A percentile compares a stretch with the other conserved stretches of the same genome.
These are phyloP conservation scores for Acropora tenuis DNA, from an alignment of 64 coral and sea anemone genomes.

Conservation along the genomic window DNA sequence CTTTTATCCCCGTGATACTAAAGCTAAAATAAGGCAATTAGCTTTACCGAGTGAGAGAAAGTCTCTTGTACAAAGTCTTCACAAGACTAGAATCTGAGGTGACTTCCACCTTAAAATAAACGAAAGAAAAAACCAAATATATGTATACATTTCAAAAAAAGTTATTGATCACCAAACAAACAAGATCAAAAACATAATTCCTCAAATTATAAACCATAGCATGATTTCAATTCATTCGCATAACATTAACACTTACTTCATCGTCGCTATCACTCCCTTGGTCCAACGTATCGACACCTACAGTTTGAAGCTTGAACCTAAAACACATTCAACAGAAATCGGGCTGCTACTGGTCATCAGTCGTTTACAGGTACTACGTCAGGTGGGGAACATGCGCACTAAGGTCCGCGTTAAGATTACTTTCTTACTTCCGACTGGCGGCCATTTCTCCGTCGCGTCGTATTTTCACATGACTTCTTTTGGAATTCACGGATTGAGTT, in stretches of 20 bases:
- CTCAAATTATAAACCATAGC: neutral
- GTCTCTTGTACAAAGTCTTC: neutral
- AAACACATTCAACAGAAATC: neutral
- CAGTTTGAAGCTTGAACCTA: constrained; percentile 20
- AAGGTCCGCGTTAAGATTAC: too few relatives aligned
- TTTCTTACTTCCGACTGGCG: too few relatives aligned
- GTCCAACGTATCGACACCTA: neutral
- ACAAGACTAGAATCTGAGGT: neutral
- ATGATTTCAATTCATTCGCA: neutral
- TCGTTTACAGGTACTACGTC: neutral
- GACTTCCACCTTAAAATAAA: neutral
- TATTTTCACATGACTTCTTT: too few relatives aligned
- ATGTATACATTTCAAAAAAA: too few relatives aligned
- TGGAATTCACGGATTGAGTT: too few relatives aligned
- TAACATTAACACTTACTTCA: neutral
- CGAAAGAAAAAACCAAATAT: neutral
- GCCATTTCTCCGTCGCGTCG: too few relatives aligned
- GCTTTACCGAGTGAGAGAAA: constrained; percentile 13
- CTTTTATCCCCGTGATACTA: too few relatives aligned
- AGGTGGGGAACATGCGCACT: neutral
- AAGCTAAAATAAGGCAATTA: too few relatives aligned
- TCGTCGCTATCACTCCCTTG: constrained; percentile 2
- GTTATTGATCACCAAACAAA: too few relatives aligned
- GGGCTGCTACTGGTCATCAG: too few relatives aligned
- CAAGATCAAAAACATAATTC: too few relatives aligned